A percentile compares a stretch with the other conserved stretches of the same genome.
phyloP scores from a whole-genome alignment of 2,797 vertebrate genomes.

The Bradypus variegatus region DNA sequence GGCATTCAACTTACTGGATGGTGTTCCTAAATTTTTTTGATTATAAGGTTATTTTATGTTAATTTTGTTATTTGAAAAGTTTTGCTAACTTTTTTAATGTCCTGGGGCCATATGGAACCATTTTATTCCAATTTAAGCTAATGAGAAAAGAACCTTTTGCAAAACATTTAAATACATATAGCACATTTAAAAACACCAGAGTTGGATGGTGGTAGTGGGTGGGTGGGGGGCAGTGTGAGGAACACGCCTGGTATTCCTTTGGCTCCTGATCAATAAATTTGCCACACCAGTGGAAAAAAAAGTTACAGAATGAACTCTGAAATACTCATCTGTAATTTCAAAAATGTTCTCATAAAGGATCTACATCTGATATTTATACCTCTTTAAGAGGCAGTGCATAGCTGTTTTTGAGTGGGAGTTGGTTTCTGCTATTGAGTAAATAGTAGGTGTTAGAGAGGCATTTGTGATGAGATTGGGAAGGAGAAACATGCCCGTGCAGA shows the following conservation, averaged over 20 bases:
- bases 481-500: not conserved
- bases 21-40: conserved; percentile 35
- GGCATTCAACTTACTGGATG: conserved; percentile 21
- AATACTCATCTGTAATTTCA: not conserved
- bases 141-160: conserved; percentile 42
- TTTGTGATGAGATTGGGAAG: not conserved
- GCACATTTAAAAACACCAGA: not conserved
- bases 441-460: conserved; percentile 13
- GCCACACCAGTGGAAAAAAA: not conserved
- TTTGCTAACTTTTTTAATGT: conserved; percentile 49
- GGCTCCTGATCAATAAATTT: not conserved
- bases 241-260: not conserved
- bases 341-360: not conserved
- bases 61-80: conserved; percentile 64
- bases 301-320: not conserved
- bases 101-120: conserved; percentile 58
- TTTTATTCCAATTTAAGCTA: conserved; percentile 47
- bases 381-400: not conserved
- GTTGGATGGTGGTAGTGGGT: not conserved
- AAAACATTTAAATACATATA: not conserved
- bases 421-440: conserved; percentile 35
- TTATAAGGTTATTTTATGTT: conserved; percentile 62
- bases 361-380: not conserved
- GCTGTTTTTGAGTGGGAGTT: conserved; percentile 28
- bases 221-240: not conserved